These are phyloP conservation scores for Cerastis rubricosa DNA, from an alignment of 2,888 invertebrate species.

Conservation along the genomic window DNA sequence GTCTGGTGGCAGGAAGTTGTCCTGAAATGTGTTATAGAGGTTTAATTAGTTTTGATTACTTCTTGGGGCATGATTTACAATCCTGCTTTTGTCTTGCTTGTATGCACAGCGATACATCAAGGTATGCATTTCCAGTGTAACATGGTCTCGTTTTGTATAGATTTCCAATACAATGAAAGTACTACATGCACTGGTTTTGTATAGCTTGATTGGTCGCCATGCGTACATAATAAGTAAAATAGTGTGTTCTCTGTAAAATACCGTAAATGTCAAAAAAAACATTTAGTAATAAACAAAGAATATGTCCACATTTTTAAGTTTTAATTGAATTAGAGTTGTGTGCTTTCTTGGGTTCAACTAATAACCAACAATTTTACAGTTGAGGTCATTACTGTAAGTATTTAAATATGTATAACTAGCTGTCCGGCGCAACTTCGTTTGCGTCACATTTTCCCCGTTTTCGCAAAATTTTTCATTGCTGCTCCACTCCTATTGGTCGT, in stretches of 20 bases:
- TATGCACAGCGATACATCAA: no score
- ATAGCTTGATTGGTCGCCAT: no score
- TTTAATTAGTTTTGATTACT: constrained; percentile 3
- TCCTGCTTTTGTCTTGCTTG: neutral
- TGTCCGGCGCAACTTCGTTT: no score
- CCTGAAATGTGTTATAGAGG: constrained; percentile 91
- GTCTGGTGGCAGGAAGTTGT: constrained; percentile 98
- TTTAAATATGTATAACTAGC: neutral
- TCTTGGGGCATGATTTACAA: no score
- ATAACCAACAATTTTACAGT: neutral
- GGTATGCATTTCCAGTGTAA: no score
- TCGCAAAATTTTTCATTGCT: no score
- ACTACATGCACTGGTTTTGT: no score
- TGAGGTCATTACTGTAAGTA: neutral
- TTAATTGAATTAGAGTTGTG: neutral
- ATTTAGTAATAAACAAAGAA: neutral
- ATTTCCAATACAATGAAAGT: no score
- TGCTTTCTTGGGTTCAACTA: neutral
- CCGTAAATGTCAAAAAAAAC: neutral
- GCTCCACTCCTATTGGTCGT: no score
- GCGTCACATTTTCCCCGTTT: no score
- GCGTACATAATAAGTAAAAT: neutral
- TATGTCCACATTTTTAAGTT: neutral
- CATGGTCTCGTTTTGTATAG: no score
- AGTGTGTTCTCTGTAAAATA: neutral